Conservation (phyloP, 2,888 invertebrate genomes). For the Mesorhabditis belari region DNA sequence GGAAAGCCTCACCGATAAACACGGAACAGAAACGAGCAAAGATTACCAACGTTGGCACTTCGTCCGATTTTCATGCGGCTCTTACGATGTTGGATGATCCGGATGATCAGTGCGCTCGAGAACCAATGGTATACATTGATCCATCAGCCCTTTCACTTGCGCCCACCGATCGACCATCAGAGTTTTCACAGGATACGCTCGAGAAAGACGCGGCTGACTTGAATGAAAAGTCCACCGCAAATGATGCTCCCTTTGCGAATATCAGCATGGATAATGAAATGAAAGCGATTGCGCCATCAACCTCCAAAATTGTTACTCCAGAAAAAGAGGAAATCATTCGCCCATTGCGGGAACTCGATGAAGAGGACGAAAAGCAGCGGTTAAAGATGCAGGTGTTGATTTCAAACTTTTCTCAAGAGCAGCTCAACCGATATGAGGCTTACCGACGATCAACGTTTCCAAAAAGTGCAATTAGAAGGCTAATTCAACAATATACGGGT, state of each 20-base stretch:
- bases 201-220: neutral
- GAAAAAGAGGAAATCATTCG: conserved; percentile 4
- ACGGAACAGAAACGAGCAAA: neutral
- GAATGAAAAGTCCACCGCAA: too few species aligned
- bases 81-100: conserved; percentile 10
- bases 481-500: conserved; percentile 95
- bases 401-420: conserved; percentile 96
- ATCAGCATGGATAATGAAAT: too few species aligned
- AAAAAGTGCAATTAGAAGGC: conserved; percentile 54
- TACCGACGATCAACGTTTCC: conserved; percentile 65
- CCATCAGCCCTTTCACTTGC: too few species aligned
- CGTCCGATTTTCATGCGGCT: conserved; percentile 11
- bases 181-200: neutral
- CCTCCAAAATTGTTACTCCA: neutral
- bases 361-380: conserved; percentile 28
- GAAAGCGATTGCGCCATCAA: neutral
- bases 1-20: neutral
- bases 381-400: conserved; percentile 67
- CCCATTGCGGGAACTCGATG: conserved; percentile 7
- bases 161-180: too few species aligned
- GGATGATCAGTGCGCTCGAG: too few species aligned
- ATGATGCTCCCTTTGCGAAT: neutral
- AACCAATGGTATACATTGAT: neutral
- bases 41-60: neutral
- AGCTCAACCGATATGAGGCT: conserved; percentile 96